phyloP scores from a whole-genome alignment of 1,140 invertebrate genomes.

The Oppia nitens region DNA sequence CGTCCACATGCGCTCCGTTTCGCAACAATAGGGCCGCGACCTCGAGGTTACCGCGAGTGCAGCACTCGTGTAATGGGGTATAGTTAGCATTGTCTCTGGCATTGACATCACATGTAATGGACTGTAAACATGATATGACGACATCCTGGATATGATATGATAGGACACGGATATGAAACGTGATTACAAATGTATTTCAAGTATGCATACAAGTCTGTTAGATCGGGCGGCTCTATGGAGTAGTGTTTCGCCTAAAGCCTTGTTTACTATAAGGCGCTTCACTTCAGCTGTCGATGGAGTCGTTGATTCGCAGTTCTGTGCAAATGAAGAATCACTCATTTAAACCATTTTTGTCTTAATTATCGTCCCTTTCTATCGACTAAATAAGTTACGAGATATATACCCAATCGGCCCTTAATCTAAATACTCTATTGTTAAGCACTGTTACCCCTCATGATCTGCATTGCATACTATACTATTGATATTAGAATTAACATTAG shows the following conservation, averaged over 20 bases:
- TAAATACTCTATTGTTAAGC: too few relatives aligned
- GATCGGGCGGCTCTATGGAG: conserved; percentile 65
- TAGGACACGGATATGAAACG: background rate
- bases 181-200: conserved; percentile 38
- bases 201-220: conserved; percentile 8
- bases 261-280: conserved; percentile 76
- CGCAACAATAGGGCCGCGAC: conserved; percentile 64
- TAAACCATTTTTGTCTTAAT: background rate
- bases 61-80: conserved; percentile 79
- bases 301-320: background rate
- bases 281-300: conserved; percentile 40
- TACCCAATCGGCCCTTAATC: too few relatives aligned
- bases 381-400: too few relatives aligned
- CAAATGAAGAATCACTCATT: background rate
- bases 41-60: conserved; percentile 61
- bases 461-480: too few relatives aligned
- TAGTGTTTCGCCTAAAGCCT: conserved; percentile 76
- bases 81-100: conserved; percentile 84
- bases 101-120: conserved; percentile 57
- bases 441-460: too few relatives aligned
- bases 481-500: too few relatives aligned
- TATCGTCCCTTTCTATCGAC: background rate
- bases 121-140: conserved; percentile 70
- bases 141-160: conserved; percentile 47
- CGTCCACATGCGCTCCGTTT: conserved; percentile 73